phyloP scores from a whole-genome alignment of 2,113 vertebrate genomes.

The Dunckerocampus dactyliophorus region DNA sequence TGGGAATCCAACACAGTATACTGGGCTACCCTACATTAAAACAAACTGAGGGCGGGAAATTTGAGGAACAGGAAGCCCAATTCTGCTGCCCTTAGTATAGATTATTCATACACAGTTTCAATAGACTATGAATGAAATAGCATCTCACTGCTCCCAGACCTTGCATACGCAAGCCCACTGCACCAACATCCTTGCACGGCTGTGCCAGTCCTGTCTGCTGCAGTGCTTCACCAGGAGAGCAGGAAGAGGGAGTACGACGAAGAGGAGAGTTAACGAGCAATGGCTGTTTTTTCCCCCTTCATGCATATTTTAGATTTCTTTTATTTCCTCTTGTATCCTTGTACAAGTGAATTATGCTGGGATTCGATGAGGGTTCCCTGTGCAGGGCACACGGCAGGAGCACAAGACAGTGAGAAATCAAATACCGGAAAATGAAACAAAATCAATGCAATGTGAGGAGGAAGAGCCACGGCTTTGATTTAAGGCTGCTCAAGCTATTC shows the following conservation, averaged over 20 bases:
- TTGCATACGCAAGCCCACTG: conserved; percentile 52
- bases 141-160: conserved; percentile 21
- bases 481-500: conserved; percentile 47
- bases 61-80: conserved; percentile 6
- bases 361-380: conserved; percentile 35
- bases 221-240: conserved; percentile 50
- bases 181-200: conserved; percentile 51
- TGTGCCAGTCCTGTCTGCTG: conserved; percentile 54
- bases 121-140: conserved; percentile 1
- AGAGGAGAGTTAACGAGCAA: conserved; percentile 34
- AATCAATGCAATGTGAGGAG: conserved; percentile 56
- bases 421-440: conserved; percentile 57
- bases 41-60: not conserved
- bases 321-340: conserved; percentile 25
- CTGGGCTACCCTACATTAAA: not conserved
- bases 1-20: not conserved
- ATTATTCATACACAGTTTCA: not conserved
- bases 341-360: conserved; percentile 15
- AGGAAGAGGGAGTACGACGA: conserved; percentile 30
- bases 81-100: not conserved
- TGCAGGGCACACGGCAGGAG: conserved; percentile 45
- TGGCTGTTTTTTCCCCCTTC: conserved; percentile 37
- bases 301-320: conserved; percentile 58
- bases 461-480: conserved; percentile 45
- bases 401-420: conserved; percentile 56